Evolutionary conservation across 2,888 invertebrate genomes (phyloP).

Genomic region (Chesias legatella): DNA sequence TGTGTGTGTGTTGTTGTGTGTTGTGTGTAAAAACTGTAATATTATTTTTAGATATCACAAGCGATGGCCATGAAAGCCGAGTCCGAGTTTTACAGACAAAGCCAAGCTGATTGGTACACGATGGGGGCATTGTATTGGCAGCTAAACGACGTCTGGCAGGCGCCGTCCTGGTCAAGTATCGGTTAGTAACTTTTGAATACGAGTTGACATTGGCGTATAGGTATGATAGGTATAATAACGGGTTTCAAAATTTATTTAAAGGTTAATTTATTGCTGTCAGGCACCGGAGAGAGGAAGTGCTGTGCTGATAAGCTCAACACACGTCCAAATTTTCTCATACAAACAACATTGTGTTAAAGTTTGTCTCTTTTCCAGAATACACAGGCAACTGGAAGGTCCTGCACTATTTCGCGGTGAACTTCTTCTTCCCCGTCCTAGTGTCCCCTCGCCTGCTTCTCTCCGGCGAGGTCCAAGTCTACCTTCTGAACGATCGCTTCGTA

Average conservation of each 20-base stretch:
- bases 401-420: slow-evolving; percentile 92
- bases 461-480: slow-evolving; percentile 79
- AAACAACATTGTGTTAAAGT: not conserved
- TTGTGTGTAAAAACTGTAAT: not conserved
- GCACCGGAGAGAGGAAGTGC: no score
- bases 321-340: not conserved
- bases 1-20: no score
- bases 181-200: slow-evolving; percentile 76
- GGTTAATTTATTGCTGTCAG: no score
- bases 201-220: no score
- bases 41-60: slow-evolving; percentile 86
- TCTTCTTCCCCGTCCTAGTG: slow-evolving; percentile 89
- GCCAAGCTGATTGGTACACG: slow-evolving; percentile 80
- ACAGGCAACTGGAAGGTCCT: slow-evolving; percentile 90
- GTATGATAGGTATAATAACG: no score
- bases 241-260: no score
- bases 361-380: slow-evolving; percentile 79
- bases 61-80: slow-evolving; percentile 93
- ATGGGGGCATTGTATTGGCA: slow-evolving; percentile 99
- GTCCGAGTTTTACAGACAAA: slow-evolving; percentile 90
- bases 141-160: slow-evolving; percentile 98
- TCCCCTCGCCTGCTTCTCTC: slow-evolving; percentile 77
- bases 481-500: slow-evolving; percentile 83
- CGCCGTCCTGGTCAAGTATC: slow-evolving; percentile 96
- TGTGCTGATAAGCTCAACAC: no score